These are phyloP conservation scores for Amazona vittata DNA, from an alignment of 2,113 vertebrate genomes.

Conservation along the genomic window DNA sequence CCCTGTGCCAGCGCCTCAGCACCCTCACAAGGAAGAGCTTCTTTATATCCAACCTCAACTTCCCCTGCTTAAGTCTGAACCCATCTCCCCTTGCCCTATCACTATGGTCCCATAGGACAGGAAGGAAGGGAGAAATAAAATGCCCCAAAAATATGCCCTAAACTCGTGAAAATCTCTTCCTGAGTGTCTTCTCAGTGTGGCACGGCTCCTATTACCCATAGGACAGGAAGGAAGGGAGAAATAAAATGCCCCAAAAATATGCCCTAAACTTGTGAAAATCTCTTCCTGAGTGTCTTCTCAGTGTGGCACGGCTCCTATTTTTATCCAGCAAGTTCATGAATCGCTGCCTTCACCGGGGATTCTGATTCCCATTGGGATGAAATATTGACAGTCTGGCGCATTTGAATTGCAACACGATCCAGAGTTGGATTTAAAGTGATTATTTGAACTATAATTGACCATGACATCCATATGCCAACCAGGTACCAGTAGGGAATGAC, in stretches of 20 bases:
- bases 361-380: neutral
- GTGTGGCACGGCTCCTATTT: neutral
- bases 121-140: neutral
- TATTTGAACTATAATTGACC: neutral
- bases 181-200: neutral
- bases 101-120: neutral
- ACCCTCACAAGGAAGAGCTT: neutral
- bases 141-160: neutral
- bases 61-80: neutral
- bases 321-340: neutral
- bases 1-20: neutral
- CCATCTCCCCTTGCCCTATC: neutral
- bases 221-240: neutral
- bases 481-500: neutral
- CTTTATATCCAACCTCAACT: neutral
- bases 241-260: neutral
- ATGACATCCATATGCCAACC: neutral
- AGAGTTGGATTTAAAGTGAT: neutral
- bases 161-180: neutral
- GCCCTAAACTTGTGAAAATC: neutral
- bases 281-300: neutral
- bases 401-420: neutral
- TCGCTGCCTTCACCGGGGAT: neutral
- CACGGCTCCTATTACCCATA: neutral
- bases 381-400: neutral